These are phyloP conservation scores for Phoxinus phoxinus DNA, from an alignment of 2,113 vertebrate genomes.

Conservation along the genomic window DNA sequence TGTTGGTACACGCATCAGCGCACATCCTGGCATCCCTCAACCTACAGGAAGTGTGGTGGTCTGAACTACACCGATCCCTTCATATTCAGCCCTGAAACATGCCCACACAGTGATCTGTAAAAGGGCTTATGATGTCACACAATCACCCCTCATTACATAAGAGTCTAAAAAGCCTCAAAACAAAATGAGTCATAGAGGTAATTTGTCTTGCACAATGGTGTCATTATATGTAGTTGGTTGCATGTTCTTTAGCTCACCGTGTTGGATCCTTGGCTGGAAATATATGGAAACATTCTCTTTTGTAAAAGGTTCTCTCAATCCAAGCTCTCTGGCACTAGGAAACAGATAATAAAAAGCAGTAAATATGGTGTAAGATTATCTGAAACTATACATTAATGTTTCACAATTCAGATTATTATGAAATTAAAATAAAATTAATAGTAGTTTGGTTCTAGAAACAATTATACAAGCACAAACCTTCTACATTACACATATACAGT, in stretches of 20 bases:
- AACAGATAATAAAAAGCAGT: slow-evolving; percentile 33
- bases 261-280: slow-evolving; percentile 88
- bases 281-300: slow-evolving; percentile 89
- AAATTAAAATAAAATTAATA: neutral
- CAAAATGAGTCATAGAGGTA: slow-evolving; percentile 25
- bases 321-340: slow-evolving; percentile 89
- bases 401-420: neutral
- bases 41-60: slow-evolving; percentile 29
- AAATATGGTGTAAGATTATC: too few relatives aligned
- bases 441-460: neutral
- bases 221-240: neutral
- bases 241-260: slow-evolving; percentile 77
- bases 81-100: neutral
- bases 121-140: slow-evolving; percentile 16
- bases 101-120: neutral
- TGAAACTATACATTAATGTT: too few relatives aligned
- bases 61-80: neutral
- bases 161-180: slow-evolving; percentile 20
- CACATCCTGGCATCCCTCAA: slow-evolving; percentile 54
- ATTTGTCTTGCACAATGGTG: slow-evolving; percentile 11
- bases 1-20: slow-evolving; percentile 54
- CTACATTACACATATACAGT: neutral
- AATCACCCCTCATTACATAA: slow-evolving; percentile 35
- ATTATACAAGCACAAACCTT: neutral
- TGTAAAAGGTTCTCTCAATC: slow-evolving; percentile 94